phyloP scores from a whole-genome alignment of 2,888 invertebrate species.

The Lycia hirtaria region DNA sequence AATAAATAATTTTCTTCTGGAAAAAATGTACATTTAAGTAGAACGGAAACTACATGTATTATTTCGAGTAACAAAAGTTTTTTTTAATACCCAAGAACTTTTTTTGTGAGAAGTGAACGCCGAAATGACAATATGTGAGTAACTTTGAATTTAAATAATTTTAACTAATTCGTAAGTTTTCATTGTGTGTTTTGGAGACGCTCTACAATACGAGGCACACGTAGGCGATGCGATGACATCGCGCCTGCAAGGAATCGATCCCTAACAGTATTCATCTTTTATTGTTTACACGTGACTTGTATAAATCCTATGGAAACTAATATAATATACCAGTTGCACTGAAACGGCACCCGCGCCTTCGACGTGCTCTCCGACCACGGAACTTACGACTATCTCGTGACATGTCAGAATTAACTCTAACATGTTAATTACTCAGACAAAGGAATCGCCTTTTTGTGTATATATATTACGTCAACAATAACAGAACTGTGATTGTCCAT shows the following conservation, averaged over 20 bases:
- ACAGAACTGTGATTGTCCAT: conserved; percentile 27
- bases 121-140: not conserved
- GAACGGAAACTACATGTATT: not conserved
- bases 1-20: not conserved
- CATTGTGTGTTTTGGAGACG: not conserved
- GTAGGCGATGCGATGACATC: conserved; percentile 18
- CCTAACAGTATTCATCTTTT: conserved; percentile 46
- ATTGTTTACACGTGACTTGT: conserved; percentile 64
- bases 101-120: not conserved
- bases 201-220: conserved; percentile 12
- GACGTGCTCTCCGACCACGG: conserved; percentile 47
- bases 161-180: not conserved
- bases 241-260: conserved; percentile 38
- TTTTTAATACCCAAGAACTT: not conserved
- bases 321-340: conserved; percentile 54
- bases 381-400: conserved; percentile 47
- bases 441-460: conserved; percentile 49
- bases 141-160: not conserved
- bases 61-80: not conserved
- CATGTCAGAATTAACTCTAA: conserved; percentile 50
- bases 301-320: conserved; percentile 57
- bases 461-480: conserved; percentile 44
- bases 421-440: conserved; percentile 59
- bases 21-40: not conserved
- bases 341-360: conserved; percentile 44